These are phyloP conservation scores for Drosophila pseudoobscura DNA, from an alignment of 1,140 invertebrate genomes.

Conservation along the genomic window DNA sequence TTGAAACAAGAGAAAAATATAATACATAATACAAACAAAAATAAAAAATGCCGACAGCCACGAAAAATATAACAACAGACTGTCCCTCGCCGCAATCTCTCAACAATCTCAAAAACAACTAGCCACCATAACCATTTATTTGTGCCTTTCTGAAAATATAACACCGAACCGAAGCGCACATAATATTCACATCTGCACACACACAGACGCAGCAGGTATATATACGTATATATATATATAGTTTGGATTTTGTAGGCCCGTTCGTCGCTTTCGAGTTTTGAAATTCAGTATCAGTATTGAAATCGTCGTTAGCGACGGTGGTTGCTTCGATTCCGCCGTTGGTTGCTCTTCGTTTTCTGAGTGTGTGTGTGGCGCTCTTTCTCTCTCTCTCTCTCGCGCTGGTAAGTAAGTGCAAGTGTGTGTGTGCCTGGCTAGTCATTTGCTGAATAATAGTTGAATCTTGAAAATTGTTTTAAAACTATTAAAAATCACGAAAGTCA, in stretches of 20 bases:
- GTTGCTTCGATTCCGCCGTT: constrained; percentile 55
- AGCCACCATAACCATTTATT: constrained; percentile 58
- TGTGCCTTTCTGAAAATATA: constrained; percentile 59
- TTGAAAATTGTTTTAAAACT: constrained; percentile 59
- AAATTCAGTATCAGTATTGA: constrained; percentile 73
- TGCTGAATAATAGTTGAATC: constrained; percentile 67
- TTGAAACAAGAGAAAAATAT: constrained; percentile 41
- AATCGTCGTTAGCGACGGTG: constrained; percentile 63
- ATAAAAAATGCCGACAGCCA: constrained; percentile 21
- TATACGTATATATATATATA: constrained; percentile 31
- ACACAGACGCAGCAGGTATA: background rate
- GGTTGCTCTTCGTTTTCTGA: constrained; percentile 38
- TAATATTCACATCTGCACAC: constrained; percentile 3
- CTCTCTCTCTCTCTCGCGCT: constrained; percentile 31
- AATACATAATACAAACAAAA: constrained; percentile 24
- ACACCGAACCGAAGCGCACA: constrained; percentile 22
- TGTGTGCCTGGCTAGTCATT: constrained; percentile 9
- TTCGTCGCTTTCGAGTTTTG: constrained; percentile 77
- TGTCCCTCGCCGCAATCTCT: constrained; percentile 53
- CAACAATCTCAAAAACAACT: constrained; percentile 55
- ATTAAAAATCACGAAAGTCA: constrained; percentile 15
- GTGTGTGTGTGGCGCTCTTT: constrained; percentile 3
- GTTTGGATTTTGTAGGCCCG: constrained; percentile 75
- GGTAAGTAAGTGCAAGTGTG: constrained; percentile 48
- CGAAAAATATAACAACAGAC: constrained; percentile 46